Percentiles rank a stretch among this genome's conserved stretches.
Conservation (phyloP, 1,140 invertebrate genomes). For the Pseudomyrmex dendroicus region DNA sequence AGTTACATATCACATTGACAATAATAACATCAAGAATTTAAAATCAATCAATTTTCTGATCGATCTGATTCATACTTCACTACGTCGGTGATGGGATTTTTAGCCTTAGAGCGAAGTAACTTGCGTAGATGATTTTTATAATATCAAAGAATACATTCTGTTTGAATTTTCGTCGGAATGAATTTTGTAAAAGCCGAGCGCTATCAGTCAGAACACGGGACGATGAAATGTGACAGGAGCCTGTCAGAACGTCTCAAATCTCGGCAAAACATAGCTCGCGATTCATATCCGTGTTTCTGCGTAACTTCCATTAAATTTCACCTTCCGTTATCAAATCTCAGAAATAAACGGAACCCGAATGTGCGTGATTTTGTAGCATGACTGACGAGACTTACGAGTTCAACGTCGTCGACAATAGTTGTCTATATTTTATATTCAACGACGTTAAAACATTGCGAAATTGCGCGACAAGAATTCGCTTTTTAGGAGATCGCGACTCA, state of each 20-base stretch:
- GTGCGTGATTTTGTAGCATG: too few species aligned
- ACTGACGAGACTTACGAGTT: constrained; percentile 51
- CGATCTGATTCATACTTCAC: background rate
- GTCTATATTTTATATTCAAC: constrained; percentile 40
- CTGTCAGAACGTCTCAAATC: constrained; percentile 27
- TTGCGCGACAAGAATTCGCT: constrained; percentile 17
- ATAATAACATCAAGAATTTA: background rate
- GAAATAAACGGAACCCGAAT: constrained; percentile 14
- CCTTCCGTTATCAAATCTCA: background rate
- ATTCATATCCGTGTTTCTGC: constrained; percentile 11
- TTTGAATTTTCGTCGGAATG: background rate
- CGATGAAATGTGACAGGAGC: constrained; percentile 23
- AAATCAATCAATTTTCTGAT: background rate
- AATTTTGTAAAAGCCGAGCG: too few species aligned
- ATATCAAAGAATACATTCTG: background rate
- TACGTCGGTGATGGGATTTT: too few species aligned
- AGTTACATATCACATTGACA: background rate
- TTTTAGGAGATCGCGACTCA: constrained; percentile 34
- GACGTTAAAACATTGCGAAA: constrained; percentile 3
- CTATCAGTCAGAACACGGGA: constrained; percentile 8
- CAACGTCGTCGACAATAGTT: constrained; percentile 13
- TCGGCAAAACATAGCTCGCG: constrained; percentile 6
- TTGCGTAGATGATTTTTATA: background rate
- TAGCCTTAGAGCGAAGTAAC: background rate
- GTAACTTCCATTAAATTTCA: constrained; percentile 35